These are phyloP conservation scores for Piscicola geometra DNA, from an alignment of 2,888 invertebrate species.

Conservation along the genomic window DNA sequence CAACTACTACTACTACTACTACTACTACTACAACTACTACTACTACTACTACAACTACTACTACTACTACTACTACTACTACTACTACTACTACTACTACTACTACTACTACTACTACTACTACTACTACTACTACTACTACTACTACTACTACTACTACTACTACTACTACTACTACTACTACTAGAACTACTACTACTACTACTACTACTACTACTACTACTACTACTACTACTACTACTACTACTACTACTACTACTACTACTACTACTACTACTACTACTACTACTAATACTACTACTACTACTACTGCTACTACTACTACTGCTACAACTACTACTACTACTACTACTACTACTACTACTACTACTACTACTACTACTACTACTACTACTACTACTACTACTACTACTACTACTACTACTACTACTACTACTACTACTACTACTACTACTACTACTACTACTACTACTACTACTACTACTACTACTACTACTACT, in stretches of 20 bases:
- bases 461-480: background rate
- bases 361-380: background rate
- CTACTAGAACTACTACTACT: background rate
- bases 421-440: slow-evolving; percentile 12
- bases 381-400: slow-evolving; percentile 14
- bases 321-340: too few relatives aligned
- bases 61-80: slow-evolving; percentile 21
- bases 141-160: slow-evolving; percentile 12
- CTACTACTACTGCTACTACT: too few relatives aligned
- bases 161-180: slow-evolving; percentile 6
- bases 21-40: slow-evolving; percentile 40
- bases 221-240: too few relatives aligned
- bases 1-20: slow-evolving; percentile 33
- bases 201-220: background rate
- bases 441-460: slow-evolving; percentile 50
- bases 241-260: too few relatives aligned
- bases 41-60: slow-evolving; percentile 35
- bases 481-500: slow-evolving; percentile 14
- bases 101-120: slow-evolving; percentile 1
- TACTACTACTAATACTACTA: too few relatives aligned
- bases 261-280: too few relatives aligned
- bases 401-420: slow-evolving; percentile 12
- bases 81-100: slow-evolving; percentile 15
- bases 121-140: slow-evolving; percentile 13
- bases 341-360: background rate